These are phyloP conservation scores for Palythoa grandiflora DNA, from an alignment of 92 coral and sea anemone species.

Conservation along the genomic window DNA sequence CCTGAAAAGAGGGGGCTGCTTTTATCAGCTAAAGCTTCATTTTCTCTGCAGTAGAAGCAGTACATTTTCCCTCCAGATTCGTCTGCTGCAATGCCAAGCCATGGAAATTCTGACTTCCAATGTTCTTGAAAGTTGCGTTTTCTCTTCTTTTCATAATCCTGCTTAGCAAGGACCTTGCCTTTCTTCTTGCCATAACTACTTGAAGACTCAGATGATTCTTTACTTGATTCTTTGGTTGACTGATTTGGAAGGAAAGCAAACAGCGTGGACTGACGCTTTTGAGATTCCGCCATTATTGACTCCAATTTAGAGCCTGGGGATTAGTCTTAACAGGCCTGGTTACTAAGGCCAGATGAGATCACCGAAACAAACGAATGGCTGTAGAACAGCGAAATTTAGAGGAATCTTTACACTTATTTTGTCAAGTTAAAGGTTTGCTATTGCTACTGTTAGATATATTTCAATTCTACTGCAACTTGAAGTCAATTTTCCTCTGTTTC, in stretches of 20 bases:
- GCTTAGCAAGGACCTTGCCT: conserved; percentile 34
- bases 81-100: not conserved
- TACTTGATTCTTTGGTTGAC: conserved; percentile 8
- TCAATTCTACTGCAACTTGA: no score
- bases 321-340: conserved; percentile 33
- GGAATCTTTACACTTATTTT: no score
- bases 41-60: conserved; percentile 33
- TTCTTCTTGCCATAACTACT: conserved; percentile 26
- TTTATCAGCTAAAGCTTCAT: conserved; percentile 35
- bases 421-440: no score
- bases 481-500: no score
- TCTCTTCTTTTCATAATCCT: conserved; percentile 20
- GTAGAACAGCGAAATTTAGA: no score
- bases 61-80: conserved; percentile 31
- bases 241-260: not conserved
- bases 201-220: conserved; percentile 8
- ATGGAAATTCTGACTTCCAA: conserved; percentile 27
- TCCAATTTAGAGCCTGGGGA: conserved; percentile 12
- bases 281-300: conserved; percentile 15
- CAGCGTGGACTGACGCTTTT: conserved; percentile 7
- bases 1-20: conserved; percentile 30
- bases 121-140: not conserved
- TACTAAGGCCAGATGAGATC: conserved; percentile 10
- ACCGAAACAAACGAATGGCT: no score
- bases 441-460: no score